Percentiles rank a stretch among this genome's conserved stretches.
Evolutionary conservation across 2,888 invertebrate species (phyloP).

Genomic region (Polydrusus cervinus): DNA sequence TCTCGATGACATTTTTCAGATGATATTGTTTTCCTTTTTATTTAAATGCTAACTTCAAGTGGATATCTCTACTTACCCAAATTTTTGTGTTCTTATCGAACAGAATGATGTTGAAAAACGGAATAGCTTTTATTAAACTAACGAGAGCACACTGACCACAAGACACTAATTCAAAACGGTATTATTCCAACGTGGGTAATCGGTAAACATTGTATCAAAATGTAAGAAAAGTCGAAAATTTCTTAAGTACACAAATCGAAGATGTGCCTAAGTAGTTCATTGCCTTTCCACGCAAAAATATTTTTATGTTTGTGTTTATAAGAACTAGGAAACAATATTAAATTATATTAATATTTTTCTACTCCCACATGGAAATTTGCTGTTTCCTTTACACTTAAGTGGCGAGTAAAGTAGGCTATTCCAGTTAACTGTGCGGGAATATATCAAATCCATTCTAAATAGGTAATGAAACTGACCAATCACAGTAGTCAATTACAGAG

Average conservation of each 20-base stretch:
- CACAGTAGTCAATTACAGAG: no score
- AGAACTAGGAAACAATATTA: not conserved
- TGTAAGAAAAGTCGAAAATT: slow-evolving; percentile 30
- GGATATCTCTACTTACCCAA: slow-evolving; percentile 6
- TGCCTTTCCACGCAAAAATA: slow-evolving; percentile 15
- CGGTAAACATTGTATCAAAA: slow-evolving; percentile 20
- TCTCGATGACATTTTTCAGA: no score
- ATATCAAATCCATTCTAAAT: no score
- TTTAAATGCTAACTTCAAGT: no score
- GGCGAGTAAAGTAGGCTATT: no score
- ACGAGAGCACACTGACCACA: slow-evolving; percentile 6
- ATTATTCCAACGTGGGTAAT: slow-evolving; percentile 8
- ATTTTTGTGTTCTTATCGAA: not conserved
- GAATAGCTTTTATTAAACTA: not conserved
- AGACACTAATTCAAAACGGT: slow-evolving; percentile 24
- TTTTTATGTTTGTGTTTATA: not conserved
- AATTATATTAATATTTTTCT: no score
- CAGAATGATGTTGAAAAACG: not conserved
- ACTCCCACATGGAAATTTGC: no score
- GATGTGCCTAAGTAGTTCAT: slow-evolving; percentile 24
- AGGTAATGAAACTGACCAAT: no score
- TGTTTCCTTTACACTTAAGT: no score
- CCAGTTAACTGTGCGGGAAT: no score
- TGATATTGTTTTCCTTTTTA: no score
- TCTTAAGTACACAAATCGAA: slow-evolving; percentile 20